phyloP scores from a whole-genome alignment of 2,113 vertebrate species.

The Atractosteus spatula region DNA sequence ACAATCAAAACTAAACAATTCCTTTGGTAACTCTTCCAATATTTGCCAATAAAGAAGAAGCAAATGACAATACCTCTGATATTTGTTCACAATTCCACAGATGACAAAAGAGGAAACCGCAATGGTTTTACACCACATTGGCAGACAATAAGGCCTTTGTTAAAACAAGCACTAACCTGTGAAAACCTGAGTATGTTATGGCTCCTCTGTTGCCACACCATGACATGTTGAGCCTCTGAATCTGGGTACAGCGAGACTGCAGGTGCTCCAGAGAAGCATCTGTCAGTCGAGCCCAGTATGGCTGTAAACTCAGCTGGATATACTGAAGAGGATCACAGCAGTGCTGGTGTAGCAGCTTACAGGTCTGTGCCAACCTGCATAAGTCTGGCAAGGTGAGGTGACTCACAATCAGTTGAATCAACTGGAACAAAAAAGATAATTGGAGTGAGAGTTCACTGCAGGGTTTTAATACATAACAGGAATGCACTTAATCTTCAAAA shows the following conservation, averaged over 20 bases:
- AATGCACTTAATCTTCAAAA: no score
- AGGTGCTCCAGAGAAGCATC: slow-evolving; percentile 87
- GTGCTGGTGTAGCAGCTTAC: slow-evolving; percentile 92
- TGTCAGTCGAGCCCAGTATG: slow-evolving; percentile 89
- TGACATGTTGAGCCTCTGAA: slow-evolving; percentile 96
- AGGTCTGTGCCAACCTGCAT: slow-evolving; percentile 92
- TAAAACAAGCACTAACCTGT: slow-evolving; percentile 75
- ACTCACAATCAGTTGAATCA: slow-evolving; percentile 95
- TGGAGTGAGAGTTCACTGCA: no score
- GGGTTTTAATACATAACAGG: no score
- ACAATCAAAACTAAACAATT: no score
- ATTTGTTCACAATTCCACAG: no score
- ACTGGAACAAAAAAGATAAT: slow-evolving; percentile 61
- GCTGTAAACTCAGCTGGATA: slow-evolving; percentile 94
- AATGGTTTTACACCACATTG: no score
- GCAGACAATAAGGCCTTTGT: not conserved
- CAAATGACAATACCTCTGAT: no score
- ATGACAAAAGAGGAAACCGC: no score
- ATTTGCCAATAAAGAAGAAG: no score
- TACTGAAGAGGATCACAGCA: slow-evolving; percentile 96
- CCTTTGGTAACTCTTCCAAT: no score
- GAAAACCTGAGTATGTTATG: slow-evolving; percentile 86
- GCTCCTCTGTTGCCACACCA: slow-evolving; percentile 94
- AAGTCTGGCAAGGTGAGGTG: slow-evolving; percentile 93
- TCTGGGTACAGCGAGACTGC: slow-evolving; percentile 85